These are phyloP conservation scores for Listronotus oregonensis DNA, from an alignment of 1,140 invertebrate genomes.

Conservation along the genomic window DNA sequence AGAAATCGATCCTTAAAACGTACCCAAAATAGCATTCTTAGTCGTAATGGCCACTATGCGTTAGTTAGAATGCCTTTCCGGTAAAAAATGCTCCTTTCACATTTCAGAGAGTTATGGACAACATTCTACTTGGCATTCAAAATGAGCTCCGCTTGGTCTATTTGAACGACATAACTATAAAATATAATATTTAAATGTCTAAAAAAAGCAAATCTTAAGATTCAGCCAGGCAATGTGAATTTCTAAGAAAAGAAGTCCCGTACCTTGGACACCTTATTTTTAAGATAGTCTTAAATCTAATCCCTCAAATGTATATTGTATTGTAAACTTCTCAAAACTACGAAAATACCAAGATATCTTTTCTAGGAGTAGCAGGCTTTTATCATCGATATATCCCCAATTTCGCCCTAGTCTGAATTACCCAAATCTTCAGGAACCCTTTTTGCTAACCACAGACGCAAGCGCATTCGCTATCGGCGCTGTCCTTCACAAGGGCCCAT, in stretches of 20 bases:
- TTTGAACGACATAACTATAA: too few relatives aligned
- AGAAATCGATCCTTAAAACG: too few relatives aligned
- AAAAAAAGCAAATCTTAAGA: conserved; percentile 30
- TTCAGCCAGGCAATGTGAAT: conserved; percentile 46
- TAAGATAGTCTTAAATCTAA: conserved; percentile 39
- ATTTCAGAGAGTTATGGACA: too few relatives aligned
- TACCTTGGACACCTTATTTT: conserved; percentile 38
- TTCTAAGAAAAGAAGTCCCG: conserved; percentile 55
- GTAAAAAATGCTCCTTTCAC: too few relatives aligned
- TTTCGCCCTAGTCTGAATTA: conserved; percentile 37
- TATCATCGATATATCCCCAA: conserved; percentile 45
- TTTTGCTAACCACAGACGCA: conserved; percentile 52
- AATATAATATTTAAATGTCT: conserved; percentile 26
- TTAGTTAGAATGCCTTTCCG: too few relatives aligned
- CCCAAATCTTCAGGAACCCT: conserved; percentile 52
- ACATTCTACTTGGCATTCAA: too few relatives aligned
- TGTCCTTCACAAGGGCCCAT: conserved; percentile 44
- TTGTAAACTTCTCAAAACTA: conserved; percentile 39
- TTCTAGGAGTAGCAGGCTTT: conserved; percentile 43
- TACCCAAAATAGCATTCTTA: too few relatives aligned
- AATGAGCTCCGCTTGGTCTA: too few relatives aligned
- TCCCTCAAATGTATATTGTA: conserved; percentile 40
- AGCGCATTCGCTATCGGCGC: conserved; percentile 47
- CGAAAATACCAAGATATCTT: conserved; percentile 43
- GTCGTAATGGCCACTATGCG: too few relatives aligned